Base-by-base conservation (phyloP, 2,797 vertebrate genomes). In the Platalea minor region DNA sequence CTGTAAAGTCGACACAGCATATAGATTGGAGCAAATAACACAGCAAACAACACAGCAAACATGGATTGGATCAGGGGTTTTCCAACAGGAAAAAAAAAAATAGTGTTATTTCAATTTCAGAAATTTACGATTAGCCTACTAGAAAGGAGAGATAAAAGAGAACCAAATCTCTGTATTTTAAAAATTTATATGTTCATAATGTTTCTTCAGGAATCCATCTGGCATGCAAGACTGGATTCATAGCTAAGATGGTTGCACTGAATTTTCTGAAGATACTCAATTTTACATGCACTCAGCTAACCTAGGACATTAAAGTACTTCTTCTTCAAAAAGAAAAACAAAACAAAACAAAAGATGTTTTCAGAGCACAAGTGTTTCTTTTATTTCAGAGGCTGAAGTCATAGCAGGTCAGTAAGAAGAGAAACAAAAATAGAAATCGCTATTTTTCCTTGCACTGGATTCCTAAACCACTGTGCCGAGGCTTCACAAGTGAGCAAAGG, bases 21-120 rank as follows among this genome's bases (percentile, higher is more conserved):
- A 48, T 5, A 26, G 64, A 63, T 6, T 14, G 7, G 37, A 83
- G 35, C 26, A 89, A 65, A 26, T 41, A 45, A 33, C 1, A 1
- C 3, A 65, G 20, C 3, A 13, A 79, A 18, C 5, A 23, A 33
- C 1, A 1, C 3, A 65, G 20, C 3, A 13, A 79, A 18, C 5
- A 23, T 16, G 31, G 23, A 56, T 33, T 41, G 37, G 19, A 67
- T 35, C n/a, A 17, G 13, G 9, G 24, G 3, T 6, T 60, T 79
- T 70, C 12, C 29, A 45, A n/a, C 4, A 83, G 43, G 63, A 13
- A n/a, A 13, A 45, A 53, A 50, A 53, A 68, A 14, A 35, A 24
- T 21, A 5, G 6, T 10, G 5, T 0, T 77, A 45, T 72, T 89
- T 67, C 23, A 8, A 41, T 45, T 93, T 56, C 26, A 29, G 25